Evolutionary conservation across 2,113 vertebrate genomes (phyloP).

Genomic region (Chauna torquata): DNA sequence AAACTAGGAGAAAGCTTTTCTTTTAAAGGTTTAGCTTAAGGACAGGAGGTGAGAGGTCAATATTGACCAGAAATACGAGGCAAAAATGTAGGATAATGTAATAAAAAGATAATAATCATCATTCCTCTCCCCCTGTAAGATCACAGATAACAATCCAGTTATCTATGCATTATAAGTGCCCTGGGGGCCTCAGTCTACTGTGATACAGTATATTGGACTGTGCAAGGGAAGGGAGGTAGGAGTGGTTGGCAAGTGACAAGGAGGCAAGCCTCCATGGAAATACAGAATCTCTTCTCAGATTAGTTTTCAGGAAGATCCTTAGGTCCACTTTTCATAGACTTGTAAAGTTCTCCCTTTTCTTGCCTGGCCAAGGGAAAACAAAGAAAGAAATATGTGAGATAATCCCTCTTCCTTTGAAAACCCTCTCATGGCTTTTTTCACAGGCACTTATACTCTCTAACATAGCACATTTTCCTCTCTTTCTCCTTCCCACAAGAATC

Average conservation of each 20-base stretch:
- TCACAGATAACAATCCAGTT: not conserved
- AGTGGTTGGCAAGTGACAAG: not conserved
- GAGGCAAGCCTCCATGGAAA: not conserved
- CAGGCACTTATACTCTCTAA: not conserved
- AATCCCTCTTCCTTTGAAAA: not conserved
- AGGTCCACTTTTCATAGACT: not conserved
- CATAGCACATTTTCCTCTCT: not conserved
- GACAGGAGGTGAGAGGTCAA: not conserved
- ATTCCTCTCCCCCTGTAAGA: not conserved
- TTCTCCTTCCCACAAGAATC: not conserved
- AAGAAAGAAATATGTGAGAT: not conserved
- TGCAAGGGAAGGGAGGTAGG: not conserved
- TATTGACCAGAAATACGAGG: not conserved
- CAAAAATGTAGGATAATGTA: not conserved
- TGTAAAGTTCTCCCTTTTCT: not conserved
- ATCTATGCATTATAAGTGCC: not conserved
- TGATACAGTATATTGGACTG: not conserved
- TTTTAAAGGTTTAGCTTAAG: not conserved
- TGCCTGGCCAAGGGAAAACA: not conserved
- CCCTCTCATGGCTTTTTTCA: not conserved
- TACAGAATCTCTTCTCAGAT: not conserved
- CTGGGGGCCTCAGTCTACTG: not conserved
- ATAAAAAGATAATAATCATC: not conserved
- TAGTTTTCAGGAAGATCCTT: not conserved
- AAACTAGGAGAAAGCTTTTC: not conserved